phyloP scores from a whole-genome alignment of 2,113 vertebrate genomes.

The Leucoraja erinaceus region DNA sequence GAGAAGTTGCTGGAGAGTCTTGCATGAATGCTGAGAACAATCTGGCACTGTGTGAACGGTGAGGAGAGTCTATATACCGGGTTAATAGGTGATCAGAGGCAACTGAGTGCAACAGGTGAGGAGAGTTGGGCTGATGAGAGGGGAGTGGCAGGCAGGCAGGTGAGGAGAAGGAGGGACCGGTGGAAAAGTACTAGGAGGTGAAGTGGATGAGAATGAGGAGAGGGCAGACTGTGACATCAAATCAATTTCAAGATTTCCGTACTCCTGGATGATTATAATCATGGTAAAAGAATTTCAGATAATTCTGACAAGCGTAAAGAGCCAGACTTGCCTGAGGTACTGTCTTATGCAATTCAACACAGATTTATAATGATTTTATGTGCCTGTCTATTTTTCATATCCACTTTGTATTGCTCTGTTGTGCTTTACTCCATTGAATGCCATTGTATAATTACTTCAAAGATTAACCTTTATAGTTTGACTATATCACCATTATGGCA shows the following conservation, averaged over 20 bases:
- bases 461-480: background rate
- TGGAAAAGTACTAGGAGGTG: no score
- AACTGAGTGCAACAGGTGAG: no score
- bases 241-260: slow-evolving; percentile 3
- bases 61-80: no score
- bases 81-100: no score
- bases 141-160: no score
- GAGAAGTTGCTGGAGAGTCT: no score
- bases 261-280: background rate
- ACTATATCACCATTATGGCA: background rate
- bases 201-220: no score
- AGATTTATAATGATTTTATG: background rate
- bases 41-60: no score
- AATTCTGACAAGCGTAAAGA: background rate
- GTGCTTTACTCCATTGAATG: background rate
- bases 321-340: background rate
- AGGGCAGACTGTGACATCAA: no score
- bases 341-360: background rate
- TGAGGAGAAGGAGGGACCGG: no score
- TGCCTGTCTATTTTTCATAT: background rate
- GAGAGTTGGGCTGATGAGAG: no score
- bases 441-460: background rate
- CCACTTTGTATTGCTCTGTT: background rate
- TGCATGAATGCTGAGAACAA: no score
- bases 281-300: background rate